Conservation (phyloP, 2,888 invertebrate genomes). For the Megaustenia siamemsis region DNA sequence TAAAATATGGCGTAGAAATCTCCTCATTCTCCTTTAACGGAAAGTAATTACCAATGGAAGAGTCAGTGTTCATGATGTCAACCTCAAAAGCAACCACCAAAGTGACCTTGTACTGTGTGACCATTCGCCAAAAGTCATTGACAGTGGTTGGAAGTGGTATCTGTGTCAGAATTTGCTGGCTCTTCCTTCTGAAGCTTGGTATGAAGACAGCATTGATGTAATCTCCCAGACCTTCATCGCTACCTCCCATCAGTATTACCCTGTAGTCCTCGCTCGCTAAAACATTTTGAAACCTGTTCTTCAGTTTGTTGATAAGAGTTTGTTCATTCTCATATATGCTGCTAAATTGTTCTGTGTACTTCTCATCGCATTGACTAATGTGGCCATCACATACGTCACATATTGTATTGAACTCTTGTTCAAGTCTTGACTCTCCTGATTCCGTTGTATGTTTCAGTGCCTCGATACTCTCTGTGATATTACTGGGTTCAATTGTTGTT, state of each 20-base stretch:
- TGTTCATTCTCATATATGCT: not conserved
- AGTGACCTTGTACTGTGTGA: conserved; percentile 6
- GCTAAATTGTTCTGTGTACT: not conserved
- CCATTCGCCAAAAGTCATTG: conserved; percentile 13
- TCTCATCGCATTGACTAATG: not conserved
- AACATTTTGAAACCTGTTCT: conserved; percentile 22
- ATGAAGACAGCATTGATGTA: conserved; percentile 24
- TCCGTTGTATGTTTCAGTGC: not conserved
- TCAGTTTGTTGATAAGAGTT: not conserved
- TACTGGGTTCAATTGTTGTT: not conserved
- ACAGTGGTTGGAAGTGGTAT: not conserved
- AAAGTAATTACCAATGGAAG: too few relatives aligned
- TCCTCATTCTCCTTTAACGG: too few relatives aligned
- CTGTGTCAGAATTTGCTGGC: conserved; percentile 19
- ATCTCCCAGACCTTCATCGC: not conserved
- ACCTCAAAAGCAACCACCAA: conserved; percentile 22
- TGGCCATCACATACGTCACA: not conserved
- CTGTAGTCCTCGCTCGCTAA: not conserved
- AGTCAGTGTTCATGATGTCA: not conserved
- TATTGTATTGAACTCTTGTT: not conserved
- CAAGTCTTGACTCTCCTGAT: not conserved
- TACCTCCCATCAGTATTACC: not conserved
- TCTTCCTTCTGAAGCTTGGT: conserved; percentile 10
- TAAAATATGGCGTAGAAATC: too few relatives aligned
- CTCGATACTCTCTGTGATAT: not conserved